A percentile compares a stretch with the other conserved stretches of the same genome.
These are phyloP conservation scores for Drosophila pegasa DNA, from an alignment of 2,888 invertebrate genomes.

Conservation along the genomic window DNA sequence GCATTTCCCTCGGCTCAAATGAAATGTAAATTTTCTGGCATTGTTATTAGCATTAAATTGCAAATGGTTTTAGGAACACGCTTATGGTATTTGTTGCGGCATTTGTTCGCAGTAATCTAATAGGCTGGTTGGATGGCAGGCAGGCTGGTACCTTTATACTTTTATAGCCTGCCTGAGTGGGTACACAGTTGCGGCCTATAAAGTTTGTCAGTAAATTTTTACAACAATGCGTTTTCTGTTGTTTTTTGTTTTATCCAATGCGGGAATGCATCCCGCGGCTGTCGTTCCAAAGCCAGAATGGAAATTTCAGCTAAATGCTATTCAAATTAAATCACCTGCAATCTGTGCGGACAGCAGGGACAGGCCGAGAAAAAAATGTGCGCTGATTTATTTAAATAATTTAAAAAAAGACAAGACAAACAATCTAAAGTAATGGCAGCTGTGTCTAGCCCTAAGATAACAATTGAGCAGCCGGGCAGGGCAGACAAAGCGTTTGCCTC, in stretches of 20 bases:
- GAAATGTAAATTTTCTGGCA: constrained; percentile 43
- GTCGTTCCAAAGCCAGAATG: constrained; percentile 29
- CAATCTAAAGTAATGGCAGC: constrained; percentile 63
- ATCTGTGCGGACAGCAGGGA: constrained; percentile 49
- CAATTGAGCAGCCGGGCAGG: constrained; percentile 45
- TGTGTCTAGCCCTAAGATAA: constrained; percentile 72
- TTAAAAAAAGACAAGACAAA: constrained; percentile 50
- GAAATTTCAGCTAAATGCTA: constrained; percentile 58
- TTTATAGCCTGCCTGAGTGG: constrained; percentile 24
- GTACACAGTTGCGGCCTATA: constrained; percentile 67
- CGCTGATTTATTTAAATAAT: constrained; percentile 79
- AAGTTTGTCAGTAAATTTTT: constrained; percentile 71
- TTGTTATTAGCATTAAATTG: constrained; percentile 52
- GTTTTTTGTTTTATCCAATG: constrained; percentile 14
- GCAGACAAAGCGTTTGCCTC: constrained; percentile 61
- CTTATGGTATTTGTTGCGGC: constrained; percentile 38
- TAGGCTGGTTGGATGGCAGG: neutral
- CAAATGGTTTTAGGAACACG: constrained; percentile 40
- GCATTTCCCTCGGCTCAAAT: constrained; percentile 11
- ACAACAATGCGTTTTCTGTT: constrained; percentile 63
- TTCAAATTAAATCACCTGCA: constrained; percentile 74
- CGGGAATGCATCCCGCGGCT: constrained; percentile 52
- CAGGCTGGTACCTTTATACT: constrained; percentile 24
- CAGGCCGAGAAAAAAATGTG: constrained; percentile 47
- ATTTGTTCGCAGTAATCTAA: constrained; percentile 38